phyloP scores from a whole-genome alignment of 2,113 vertebrate species.

The Bettongia penicillata region DNA sequence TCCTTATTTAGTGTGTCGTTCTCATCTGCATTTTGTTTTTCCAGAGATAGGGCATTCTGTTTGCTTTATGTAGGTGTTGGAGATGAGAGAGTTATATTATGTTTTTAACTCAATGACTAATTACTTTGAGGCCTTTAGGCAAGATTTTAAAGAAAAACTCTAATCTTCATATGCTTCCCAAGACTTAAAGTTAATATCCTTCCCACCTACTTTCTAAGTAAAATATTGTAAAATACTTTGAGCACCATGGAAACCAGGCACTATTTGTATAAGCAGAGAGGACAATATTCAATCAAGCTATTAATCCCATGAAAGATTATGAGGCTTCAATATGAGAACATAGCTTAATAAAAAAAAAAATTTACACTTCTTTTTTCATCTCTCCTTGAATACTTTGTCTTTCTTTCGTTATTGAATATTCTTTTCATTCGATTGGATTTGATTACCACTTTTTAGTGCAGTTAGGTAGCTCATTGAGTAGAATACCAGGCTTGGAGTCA shows the following conservation, averaged over 20 bases:
- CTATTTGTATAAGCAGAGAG: conserved; percentile 19
- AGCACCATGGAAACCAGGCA: background rate
- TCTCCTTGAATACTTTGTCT: background rate
- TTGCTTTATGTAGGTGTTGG: background rate
- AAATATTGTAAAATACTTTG: conserved; percentile 14
- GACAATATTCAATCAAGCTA: conserved; percentile 1
- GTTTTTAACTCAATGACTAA: conserved; percentile 35
- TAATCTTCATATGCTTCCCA: conserved; percentile 31
- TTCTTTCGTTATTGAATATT: background rate
- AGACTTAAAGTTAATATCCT: background rate
- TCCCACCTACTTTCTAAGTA: conserved; percentile 20
- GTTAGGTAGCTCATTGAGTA: background rate
- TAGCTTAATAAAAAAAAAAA: background rate
- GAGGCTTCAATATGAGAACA: background rate
- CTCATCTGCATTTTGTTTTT: background rate
- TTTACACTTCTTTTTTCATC: background rate
- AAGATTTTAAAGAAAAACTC: background rate
- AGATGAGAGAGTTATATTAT: background rate
- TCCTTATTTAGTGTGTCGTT: background rate
- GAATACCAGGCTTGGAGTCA: background rate
- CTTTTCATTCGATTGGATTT: background rate
- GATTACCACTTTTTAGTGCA: background rate
- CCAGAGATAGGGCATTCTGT: background rate
- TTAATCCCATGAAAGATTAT: background rate
- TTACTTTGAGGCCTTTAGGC: background rate